Evolutionary conservation across 2,113 vertebrate species (phyloP).

Genomic region (Aegithalos caudatus): DNA sequence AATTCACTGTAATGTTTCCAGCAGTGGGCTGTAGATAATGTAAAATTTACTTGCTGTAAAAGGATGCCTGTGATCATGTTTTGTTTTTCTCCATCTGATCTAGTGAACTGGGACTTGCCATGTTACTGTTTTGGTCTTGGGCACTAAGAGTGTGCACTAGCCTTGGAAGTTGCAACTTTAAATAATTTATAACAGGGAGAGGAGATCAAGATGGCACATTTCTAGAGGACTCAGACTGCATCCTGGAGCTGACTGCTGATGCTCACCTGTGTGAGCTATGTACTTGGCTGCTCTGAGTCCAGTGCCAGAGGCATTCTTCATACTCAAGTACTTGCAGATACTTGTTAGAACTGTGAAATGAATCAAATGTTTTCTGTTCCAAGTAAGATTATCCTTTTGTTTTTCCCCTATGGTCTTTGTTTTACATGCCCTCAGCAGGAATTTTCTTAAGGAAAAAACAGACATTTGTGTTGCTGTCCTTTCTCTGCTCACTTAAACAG

Average conservation of each 20-base stretch:
- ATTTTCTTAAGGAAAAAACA: not conserved
- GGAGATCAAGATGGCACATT: not conserved
- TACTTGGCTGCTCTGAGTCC: not conserved
- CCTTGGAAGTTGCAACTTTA: not conserved
- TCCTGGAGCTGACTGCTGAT: not conserved
- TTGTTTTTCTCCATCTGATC: slow-evolving; percentile 46
- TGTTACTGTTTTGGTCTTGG: not conserved
- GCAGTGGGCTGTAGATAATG: not conserved
- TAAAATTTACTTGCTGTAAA: slow-evolving; percentile 60
- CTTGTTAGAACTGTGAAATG: not conserved
- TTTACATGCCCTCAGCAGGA: not conserved
- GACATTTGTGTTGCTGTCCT: not conserved
- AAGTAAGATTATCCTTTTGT: not conserved
- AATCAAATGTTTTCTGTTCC: not conserved
- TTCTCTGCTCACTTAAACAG: not conserved
- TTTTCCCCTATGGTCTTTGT: not conserved
- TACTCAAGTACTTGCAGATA: not conserved
- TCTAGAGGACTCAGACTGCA: not conserved
- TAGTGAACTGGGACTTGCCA: not conserved
- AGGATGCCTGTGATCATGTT: slow-evolving; percentile 42
- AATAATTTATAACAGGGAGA: slow-evolving; percentile 53
- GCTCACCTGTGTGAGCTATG: not conserved
- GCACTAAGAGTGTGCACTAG: not conserved
- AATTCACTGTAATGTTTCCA: not conserved
- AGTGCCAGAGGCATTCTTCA: not conserved